A percentile compares a stretch with the other conserved stretches of the same genome.
Evolutionary conservation across 2,888 invertebrate species (phyloP).

Genomic region (Drosophila imparisetae): DNA sequence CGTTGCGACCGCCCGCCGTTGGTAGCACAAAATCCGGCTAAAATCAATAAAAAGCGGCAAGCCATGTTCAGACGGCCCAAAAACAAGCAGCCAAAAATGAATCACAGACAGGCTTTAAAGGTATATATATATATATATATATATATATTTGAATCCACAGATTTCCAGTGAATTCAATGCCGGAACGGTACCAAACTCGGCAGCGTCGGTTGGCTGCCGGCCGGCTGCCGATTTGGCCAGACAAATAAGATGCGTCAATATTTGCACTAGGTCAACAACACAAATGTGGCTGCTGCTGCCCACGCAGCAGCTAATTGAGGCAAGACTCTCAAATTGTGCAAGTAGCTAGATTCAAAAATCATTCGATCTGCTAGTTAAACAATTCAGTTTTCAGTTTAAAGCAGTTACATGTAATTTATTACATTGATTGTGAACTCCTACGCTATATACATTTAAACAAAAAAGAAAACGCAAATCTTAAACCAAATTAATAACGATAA

Average conservation of each 20-base stretch:
- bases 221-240: conserved; percentile 8
- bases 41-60: conserved; percentile 72
- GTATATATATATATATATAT: background rate
- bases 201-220: background rate
- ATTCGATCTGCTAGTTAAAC: background rate
- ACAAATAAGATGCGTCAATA: conserved; percentile 43
- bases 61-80: conserved; percentile 55
- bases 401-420: conserved; percentile 62
- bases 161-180: conserved; percentile 29
- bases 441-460: conserved; percentile 49
- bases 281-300: background rate
- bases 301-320: conserved; percentile 3
- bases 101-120: conserved; percentile 42
- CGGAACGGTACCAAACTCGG: conserved; percentile 37
- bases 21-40: conserved; percentile 68
- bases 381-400: conserved; percentile 24
- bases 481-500: background rate
- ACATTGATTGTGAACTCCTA: conserved; percentile 64
- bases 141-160: conserved; percentile 4
- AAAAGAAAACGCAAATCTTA: conserved; percentile 13
- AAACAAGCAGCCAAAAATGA: conserved; percentile 26
- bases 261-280: conserved; percentile 32
- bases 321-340: background rate
- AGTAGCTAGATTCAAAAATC: background rate
- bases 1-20: conserved; percentile 37